Evolutionary conservation across 2,888 invertebrate species (phyloP).

Genomic region (Eulithis prunata): DNA sequence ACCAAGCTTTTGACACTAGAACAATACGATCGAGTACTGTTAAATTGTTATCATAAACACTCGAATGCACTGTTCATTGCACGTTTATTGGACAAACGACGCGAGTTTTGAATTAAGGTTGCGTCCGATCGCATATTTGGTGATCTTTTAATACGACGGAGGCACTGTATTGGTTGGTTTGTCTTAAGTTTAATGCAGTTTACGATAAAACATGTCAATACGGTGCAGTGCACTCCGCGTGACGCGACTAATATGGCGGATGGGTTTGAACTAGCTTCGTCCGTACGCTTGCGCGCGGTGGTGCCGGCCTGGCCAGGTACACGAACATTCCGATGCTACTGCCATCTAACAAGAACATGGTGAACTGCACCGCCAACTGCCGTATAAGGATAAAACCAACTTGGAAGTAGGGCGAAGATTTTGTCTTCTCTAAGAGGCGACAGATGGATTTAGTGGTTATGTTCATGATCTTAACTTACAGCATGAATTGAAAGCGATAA

Average conservation of each 20-base stretch:
- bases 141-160: slow-evolving; percentile 61
- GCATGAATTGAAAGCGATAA: too few species aligned
- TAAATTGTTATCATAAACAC: slow-evolving; percentile 82
- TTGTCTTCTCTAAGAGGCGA: slow-evolving; percentile 9
- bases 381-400: slow-evolving; percentile 31
- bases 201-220: slow-evolving; percentile 81
- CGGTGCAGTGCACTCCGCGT: slow-evolving; percentile 80
- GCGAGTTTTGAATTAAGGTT: slow-evolving; percentile 66
- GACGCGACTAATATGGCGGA: slow-evolving; percentile 85
- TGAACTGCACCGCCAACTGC: slow-evolving; percentile 47
- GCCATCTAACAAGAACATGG: slow-evolving; percentile 56
- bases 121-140: slow-evolving; percentile 73
- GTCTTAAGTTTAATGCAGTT: slow-evolving; percentile 74
- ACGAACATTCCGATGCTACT: slow-evolving; percentile 58
- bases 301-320: slow-evolving; percentile 63
- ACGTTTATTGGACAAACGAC: slow-evolving; percentile 76
- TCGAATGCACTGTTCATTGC: slow-evolving; percentile 80
- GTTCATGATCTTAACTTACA: background rate
- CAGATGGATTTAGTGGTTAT: slow-evolving; percentile 42
- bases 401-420: slow-evolving; percentile 4
- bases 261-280: slow-evolving; percentile 73
- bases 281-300: slow-evolving; percentile 71
- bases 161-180: slow-evolving; percentile 70
- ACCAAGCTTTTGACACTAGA: slow-evolving; percentile 72
- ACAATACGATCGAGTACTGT: slow-evolving; percentile 77